A percentile compares a stretch with the other conserved stretches of the same genome.
phyloP scores from a whole-genome alignment of 2,113 vertebrate genomes.

The Labeo catla region DNA sequence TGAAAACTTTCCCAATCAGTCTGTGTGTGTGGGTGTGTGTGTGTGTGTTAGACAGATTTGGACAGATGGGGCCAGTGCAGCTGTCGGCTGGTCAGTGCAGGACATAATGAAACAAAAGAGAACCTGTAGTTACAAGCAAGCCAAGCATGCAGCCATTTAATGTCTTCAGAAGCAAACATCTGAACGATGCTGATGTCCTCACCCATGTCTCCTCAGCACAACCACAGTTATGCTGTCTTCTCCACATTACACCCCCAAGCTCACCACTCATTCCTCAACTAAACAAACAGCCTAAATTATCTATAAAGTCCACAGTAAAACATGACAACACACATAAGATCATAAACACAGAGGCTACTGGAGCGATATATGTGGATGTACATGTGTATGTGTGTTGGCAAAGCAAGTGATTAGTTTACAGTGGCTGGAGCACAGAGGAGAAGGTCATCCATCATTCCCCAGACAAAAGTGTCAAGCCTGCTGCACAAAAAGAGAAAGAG shows the following conservation, averaged over 20 bases:
- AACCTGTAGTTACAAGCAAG: constrained; percentile 50
- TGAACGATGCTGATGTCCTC: constrained; percentile 45
- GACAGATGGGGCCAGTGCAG: constrained; percentile 52
- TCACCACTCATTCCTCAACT: constrained; percentile 32
- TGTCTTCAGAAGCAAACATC: constrained; percentile 49
- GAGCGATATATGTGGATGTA: not conserved
- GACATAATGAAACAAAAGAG: constrained; percentile 41
- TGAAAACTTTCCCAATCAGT: not conserved
- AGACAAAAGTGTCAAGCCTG: constrained; percentile 55
- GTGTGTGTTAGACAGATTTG: constrained; percentile 12
- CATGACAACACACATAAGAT: not conserved
- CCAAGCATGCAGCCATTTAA: constrained; percentile 36
- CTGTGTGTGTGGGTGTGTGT: constrained; percentile 2
- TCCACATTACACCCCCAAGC: not conserved
- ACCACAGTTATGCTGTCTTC: constrained; percentile 27
- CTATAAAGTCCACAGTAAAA: not conserved
- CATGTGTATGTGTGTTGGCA: constrained; percentile 31
- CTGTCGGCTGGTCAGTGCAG: constrained; percentile 44
- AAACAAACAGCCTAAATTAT: constrained; percentile 17
- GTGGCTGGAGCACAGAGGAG: constrained; percentile 51
- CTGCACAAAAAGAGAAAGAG: constrained; percentile 31
- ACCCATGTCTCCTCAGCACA: constrained; percentile 14
- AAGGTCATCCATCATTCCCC: constrained; percentile 55
- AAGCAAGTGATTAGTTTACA: constrained; percentile 57
- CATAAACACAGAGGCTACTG: not conserved